Evolutionary conservation across 2,888 invertebrate genomes (phyloP).

Genomic region (Pristionchus arcanus): DNA sequence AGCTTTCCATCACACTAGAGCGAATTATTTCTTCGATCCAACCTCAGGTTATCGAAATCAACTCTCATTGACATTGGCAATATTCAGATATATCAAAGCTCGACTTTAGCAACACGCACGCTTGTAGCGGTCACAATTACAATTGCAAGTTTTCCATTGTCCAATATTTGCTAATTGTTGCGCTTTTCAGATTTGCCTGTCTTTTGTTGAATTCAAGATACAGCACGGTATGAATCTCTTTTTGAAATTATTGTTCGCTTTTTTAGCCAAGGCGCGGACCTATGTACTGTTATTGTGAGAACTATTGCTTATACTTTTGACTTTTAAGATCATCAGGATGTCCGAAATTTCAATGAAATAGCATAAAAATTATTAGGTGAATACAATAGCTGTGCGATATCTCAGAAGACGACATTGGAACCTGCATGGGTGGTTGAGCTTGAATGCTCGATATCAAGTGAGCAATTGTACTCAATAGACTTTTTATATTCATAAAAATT

Average conservation of each 20-base stretch:
- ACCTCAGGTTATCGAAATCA: neutral
- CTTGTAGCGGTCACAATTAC: neutral
- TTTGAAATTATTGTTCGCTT: neutral
- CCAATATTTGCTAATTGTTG: neutral
- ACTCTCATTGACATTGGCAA: neutral
- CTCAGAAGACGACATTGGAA: neutral
- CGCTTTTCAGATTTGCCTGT: neutral
- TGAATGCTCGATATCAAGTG: conserved; percentile 3
- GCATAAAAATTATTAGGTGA: too few relatives aligned
- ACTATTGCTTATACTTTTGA: neutral
- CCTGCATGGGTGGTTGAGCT: neutral
- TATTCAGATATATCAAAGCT: neutral
- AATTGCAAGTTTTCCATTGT: neutral
- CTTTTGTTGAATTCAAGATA: neutral
- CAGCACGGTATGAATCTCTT: neutral
- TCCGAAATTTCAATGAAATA: too few relatives aligned
- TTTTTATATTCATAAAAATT: too few relatives aligned
- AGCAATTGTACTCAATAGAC: too few relatives aligned
- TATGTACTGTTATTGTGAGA: neutral
- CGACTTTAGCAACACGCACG: neutral
- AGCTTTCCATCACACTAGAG: neutral
- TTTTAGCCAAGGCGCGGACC: neutral
- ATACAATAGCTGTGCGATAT: neutral
- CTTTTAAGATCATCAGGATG: neutral
- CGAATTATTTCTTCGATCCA: neutral